These are phyloP conservation scores for Myiagra hebetior DNA, from an alignment of 2,113 vertebrate species.

Conservation along the genomic window DNA sequence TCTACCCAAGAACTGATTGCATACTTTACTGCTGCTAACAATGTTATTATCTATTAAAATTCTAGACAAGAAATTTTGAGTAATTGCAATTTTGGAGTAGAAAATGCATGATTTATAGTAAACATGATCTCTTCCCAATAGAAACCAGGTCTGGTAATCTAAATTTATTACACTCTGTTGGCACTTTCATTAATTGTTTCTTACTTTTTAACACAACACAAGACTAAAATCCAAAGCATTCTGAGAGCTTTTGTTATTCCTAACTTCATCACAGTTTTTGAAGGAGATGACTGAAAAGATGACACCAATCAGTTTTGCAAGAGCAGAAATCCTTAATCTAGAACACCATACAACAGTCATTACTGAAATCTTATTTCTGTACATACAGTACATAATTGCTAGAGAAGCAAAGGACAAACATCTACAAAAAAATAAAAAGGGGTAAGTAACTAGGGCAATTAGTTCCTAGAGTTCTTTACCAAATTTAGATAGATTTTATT, in stretches of 20 bases:
- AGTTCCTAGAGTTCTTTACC: background rate
- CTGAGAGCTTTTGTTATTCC: background rate
- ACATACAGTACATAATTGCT: background rate
- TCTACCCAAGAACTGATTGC: background rate
- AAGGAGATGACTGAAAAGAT: background rate
- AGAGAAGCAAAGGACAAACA: background rate
- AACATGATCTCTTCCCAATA: background rate
- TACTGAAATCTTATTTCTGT: background rate
- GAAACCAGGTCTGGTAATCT: background rate
- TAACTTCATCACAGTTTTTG: background rate
- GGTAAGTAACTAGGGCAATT: background rate
- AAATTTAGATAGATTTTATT: background rate
- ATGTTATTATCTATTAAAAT: background rate
- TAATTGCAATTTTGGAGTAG: background rate
- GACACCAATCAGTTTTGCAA: background rate
- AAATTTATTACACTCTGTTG: background rate
- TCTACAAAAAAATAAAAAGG: background rate
- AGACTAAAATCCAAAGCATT: background rate
- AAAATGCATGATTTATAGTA: background rate
- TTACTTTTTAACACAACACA: background rate
- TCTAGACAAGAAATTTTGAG: background rate
- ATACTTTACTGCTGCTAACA: background rate
- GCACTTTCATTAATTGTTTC: background rate
- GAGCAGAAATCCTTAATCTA: background rate
- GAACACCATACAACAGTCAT: background rate